Conservation (phyloP, 1,140 invertebrate genomes). For the Lordiphosa mommai region DNA sequence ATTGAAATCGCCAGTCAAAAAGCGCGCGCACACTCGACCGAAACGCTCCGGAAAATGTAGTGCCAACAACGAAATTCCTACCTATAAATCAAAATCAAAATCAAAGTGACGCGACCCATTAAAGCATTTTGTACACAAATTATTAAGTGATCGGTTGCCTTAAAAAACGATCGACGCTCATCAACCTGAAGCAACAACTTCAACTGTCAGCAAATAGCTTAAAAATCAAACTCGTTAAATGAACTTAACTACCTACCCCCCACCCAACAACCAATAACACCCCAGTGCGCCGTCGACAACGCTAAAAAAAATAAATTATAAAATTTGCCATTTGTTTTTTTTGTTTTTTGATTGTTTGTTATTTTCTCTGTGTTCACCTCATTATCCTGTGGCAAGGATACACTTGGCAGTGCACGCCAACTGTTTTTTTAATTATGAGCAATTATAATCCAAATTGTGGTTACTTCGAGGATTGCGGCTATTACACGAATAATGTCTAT, state of each 20-base stretch:
- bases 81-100: slow-evolving; percentile 7
- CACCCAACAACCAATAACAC: too few relatives aligned
- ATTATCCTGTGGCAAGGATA: slow-evolving; percentile 11
- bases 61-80: slow-evolving; percentile 11
- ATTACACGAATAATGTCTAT: slow-evolving; percentile 71
- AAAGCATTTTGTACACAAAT: slow-evolving; percentile 45
- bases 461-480: slow-evolving; percentile 78
- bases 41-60: slow-evolving; percentile 39
- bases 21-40: slow-evolving; percentile 52
- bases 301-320: neutral
- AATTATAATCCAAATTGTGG: slow-evolving; percentile 79
- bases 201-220: slow-evolving; percentile 43
- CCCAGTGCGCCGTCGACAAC: neutral
- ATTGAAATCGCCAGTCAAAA: slow-evolving; percentile 62
- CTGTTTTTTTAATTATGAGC: slow-evolving; percentile 62
- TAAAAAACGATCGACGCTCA: slow-evolving; percentile 56
- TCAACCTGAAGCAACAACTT: neutral
- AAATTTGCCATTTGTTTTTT: neutral
- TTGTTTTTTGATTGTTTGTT: neutral
- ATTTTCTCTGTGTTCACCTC: slow-evolving; percentile 1
- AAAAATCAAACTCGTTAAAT: slow-evolving; percentile 56
- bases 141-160: slow-evolving; percentile 68
- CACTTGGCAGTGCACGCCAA: slow-evolving; percentile 30
- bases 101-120: slow-evolving; percentile 7
- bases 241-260: slow-evolving; percentile 25